Percentiles rank a stretch among this genome's conserved stretches.
Evolutionary conservation across 1,140 invertebrate species (phyloP).

Genomic region (Eubasilissa regina): DNA sequence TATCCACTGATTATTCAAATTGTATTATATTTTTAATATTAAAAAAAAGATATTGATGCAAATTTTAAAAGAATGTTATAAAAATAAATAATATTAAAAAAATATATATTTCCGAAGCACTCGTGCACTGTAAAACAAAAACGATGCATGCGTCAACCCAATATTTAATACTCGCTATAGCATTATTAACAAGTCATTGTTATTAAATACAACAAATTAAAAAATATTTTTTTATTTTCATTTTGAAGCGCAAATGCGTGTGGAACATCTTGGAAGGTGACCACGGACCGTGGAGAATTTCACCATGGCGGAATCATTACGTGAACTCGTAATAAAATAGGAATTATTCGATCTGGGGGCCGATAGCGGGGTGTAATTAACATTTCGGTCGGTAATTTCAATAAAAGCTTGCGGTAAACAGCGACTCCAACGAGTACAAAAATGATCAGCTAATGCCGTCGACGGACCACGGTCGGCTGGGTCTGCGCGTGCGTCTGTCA

Average conservation of each 20-base stretch:
- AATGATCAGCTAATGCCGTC: conserved; percentile 42
- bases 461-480: not conserved
- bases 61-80: too few species aligned
- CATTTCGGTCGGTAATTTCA: conserved; percentile 50
- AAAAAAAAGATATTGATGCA: too few species aligned
- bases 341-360: conserved; percentile 45
- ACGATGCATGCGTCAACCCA: too few species aligned
- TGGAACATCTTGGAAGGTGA: not conserved
- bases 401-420: conserved; percentile 52
- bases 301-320: conserved; percentile 27
- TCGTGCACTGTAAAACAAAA: too few species aligned
- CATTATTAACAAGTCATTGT: too few species aligned
- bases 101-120: too few species aligned
- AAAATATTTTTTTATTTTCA: not conserved
- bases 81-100: too few species aligned
- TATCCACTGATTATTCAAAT: too few species aligned
- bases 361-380: conserved; percentile 51
- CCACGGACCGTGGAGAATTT: conserved; percentile 13
- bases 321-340: conserved; percentile 48
- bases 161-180: too few species aligned
- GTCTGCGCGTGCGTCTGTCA: not conserved
- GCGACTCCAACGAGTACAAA: not conserved
- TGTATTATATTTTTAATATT: too few species aligned
- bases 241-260: not conserved
- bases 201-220: too few species aligned